Conservation (phyloP, 2,113 vertebrate species). For the Phalacrocorax carbo region DNA sequence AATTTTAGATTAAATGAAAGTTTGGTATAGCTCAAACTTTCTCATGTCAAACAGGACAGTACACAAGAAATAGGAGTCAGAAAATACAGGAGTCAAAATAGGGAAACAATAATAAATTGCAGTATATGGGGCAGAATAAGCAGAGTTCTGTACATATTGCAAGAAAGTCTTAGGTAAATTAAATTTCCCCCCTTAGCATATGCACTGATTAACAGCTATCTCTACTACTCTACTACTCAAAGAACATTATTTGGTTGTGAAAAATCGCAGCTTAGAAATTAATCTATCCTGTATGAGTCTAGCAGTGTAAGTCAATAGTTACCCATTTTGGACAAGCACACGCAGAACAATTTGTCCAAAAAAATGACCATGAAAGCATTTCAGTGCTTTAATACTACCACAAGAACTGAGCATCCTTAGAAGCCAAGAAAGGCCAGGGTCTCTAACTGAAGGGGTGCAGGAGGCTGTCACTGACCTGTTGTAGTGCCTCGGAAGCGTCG, state of each 20-base stretch:
- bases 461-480: not conserved
- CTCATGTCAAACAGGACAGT: not conserved
- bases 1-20: not conserved
- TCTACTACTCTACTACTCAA: not conserved
- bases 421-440: not conserved
- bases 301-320: not conserved
- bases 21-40: not conserved
- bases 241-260: not conserved
- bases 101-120: not conserved
- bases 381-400: not conserved
- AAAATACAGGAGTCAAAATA: not conserved
- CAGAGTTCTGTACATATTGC: not conserved
- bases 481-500: not conserved
- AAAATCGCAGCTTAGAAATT: not conserved
- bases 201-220: not conserved
- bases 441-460: not conserved
- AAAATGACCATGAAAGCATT: not conserved
- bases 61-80: not conserved
- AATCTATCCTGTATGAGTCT: not conserved
- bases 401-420: not conserved
- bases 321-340: not conserved
- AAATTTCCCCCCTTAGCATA: not conserved
- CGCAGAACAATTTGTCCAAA: not conserved
- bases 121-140: not conserved
- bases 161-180: not conserved